These are phyloP conservation scores for Temnothorax ravouxi DNA, from an alignment of 2,888 invertebrate genomes.

Conservation along the genomic window DNA sequence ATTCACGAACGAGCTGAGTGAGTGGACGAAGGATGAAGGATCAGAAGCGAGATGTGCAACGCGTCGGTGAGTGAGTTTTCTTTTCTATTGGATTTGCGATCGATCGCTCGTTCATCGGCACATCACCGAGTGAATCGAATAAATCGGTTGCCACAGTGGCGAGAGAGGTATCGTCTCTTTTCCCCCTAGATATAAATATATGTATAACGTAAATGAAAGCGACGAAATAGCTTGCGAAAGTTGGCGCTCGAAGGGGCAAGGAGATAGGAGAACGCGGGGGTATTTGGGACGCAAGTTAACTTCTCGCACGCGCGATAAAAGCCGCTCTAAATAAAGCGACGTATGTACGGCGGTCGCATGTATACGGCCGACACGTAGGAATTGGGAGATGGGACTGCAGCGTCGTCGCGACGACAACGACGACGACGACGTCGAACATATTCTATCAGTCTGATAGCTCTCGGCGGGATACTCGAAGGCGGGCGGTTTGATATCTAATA, in stretches of 20 bases:
- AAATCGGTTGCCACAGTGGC: not conserved
- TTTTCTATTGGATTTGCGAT: not conserved
- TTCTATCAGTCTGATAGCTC: constrained; percentile 83
- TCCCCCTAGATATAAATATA: not conserved
- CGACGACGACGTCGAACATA: constrained; percentile 73
- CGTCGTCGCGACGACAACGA: constrained; percentile 49
- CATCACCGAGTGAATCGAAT: not conserved
- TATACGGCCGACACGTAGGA: constrained; percentile 46
- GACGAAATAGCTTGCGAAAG: not conserved
- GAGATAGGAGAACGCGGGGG: not conserved
- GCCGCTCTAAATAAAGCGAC: constrained; percentile 81
- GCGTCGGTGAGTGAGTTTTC: not conserved
- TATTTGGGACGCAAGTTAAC: constrained; percentile 72
- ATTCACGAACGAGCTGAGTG: not conserved
- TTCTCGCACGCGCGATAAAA: constrained; percentile 78
- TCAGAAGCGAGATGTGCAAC: too few species aligned
- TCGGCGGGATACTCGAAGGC: constrained; percentile 79
- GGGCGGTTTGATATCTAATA: constrained; percentile 80
- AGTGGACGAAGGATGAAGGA: not conserved
- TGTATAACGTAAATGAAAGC: constrained; percentile 8
- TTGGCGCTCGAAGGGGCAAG: too few species aligned
- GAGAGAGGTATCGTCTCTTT: not conserved
- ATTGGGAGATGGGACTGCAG: constrained; percentile 27
- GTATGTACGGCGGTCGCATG: constrained; percentile 79
- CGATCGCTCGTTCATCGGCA: not conserved